Evolutionary conservation across 2,113 vertebrate genomes (phyloP), one percentile per base, ranked within the genome.

Genomic region (Lasiurus borealis): DNA sequence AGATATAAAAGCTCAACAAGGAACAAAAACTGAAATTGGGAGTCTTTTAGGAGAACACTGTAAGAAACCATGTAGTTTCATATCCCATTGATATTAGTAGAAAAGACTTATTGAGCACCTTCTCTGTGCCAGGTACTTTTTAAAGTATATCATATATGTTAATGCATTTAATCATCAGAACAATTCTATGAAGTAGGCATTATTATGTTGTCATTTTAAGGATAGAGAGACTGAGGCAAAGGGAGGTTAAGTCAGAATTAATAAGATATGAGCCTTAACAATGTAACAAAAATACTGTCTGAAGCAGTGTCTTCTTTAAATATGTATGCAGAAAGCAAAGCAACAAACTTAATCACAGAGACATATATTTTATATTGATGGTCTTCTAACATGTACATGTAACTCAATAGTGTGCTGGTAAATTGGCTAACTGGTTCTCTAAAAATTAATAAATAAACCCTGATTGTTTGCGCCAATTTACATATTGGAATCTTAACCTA

Each of bases 301-400:
- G 34, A 88, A 36, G 15, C 11, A 57, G 5, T 75, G 5, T 36
- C 7, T 86, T 85, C 44, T 80, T 92, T 73, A 84, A 91, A 50
- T 96, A 84, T 81, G 64, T 80, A 83, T 14, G 19, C 25, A 68
- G 25, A 21, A 52, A 77, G 34, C 57, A 90, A 66, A 77, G 40
- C 57, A 91, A 66, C 13, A n/a, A 46, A 73, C 19, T 77, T 97
- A 66, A 88, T 96, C 88, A 77, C 19, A 50, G 46, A 85, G 18
- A 88, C 34, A 88, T 31, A 72, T 82, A 69, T 87, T 62, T 75
- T 34, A 62, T 48, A 93, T 13, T 34, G 9, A 34, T 9, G 50
- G 18, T 48, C 23, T 81, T 77, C 40, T 72, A 66, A 80, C 72
- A 88, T 88, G 85, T 87, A 34, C 10, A 25, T 25, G 31, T 66